Conservation (phyloP, 2,113 vertebrate species). For the Ophthalmolycus amberensis region DNA sequence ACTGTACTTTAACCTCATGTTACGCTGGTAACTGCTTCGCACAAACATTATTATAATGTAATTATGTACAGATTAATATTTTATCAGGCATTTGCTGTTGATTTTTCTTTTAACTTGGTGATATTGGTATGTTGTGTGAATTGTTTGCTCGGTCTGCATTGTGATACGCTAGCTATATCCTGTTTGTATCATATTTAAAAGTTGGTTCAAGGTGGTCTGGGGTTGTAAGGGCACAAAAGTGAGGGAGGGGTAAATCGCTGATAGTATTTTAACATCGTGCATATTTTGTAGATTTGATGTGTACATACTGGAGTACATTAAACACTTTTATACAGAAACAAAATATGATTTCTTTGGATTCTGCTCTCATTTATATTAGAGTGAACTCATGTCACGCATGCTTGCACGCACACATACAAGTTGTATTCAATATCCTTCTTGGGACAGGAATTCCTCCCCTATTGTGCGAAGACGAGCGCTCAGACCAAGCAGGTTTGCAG, state of each 20-base stretch:
- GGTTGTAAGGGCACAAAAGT: conserved; percentile 74
- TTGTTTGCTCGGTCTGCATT: conserved; percentile 55
- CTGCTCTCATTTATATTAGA: neutral
- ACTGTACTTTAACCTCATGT: conserved; percentile 72
- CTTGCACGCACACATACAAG: neutral
- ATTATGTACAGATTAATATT: conserved; percentile 71
- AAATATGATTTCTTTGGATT: conserved; percentile 30
- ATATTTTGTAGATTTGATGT: conserved; percentile 87
- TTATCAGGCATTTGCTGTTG: conserved; percentile 71
- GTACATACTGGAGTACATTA: conserved; percentile 82
- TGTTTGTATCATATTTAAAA: conserved; percentile 76
- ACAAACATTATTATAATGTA: conserved; percentile 63
- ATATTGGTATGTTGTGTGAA: conserved; percentile 60
- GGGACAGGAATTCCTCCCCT: neutral
- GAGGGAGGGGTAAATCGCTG: conserved; percentile 58
- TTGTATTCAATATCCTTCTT: conserved; percentile 3
- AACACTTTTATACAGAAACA: conserved; percentile 79
- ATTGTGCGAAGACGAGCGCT: conserved; percentile 14
- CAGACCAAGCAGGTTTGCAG: conserved; percentile 29
- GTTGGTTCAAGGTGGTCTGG: conserved; percentile 54
- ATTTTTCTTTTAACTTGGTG: conserved; percentile 58
- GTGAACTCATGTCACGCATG: conserved; percentile 6
- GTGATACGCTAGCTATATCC: conserved; percentile 60
- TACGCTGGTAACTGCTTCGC: conserved; percentile 62
- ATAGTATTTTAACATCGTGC: conserved; percentile 81